Evolutionary conservation across 2,113 vertebrate species (phyloP).

Genomic region (Perca fluviatilis): DNA sequence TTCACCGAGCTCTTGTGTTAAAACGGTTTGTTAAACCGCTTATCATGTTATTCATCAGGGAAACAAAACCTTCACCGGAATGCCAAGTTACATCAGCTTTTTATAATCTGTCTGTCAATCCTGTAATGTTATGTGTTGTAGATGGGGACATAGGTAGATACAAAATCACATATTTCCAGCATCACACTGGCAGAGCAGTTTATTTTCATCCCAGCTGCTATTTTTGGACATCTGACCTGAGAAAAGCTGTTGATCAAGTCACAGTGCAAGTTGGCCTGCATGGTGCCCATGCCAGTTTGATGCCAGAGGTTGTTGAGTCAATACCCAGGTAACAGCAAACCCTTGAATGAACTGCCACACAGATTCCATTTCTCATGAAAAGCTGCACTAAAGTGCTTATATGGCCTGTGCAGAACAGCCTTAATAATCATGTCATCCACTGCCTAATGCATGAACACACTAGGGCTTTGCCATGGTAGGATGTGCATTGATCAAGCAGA

Average conservation of each 20-base stretch:
- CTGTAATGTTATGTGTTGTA: neutral
- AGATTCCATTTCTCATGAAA: constrained; percentile 35
- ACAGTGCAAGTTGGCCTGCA: neutral
- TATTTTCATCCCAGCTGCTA: constrained; percentile 31
- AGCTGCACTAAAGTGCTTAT: constrained; percentile 39
- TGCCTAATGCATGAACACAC: constrained; percentile 36
- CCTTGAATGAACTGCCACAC: constrained; percentile 39
- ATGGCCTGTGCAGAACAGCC: constrained; percentile 30
- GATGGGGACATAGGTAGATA: too few species aligned
- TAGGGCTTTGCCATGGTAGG: neutral
- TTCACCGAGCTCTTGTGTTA: constrained; percentile 32
- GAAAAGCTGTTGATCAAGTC: neutral
- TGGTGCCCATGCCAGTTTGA: constrained; percentile 6
- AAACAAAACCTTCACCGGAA: constrained; percentile 13
- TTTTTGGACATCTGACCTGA: constrained; percentile 13
- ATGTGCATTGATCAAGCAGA: constrained; percentile 47
- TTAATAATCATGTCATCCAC: constrained; percentile 53
- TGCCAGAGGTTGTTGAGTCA: constrained; percentile 7
- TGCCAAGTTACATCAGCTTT: constrained; percentile 45
- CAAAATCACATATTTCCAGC: neutral
- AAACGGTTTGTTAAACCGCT: constrained; percentile 48
- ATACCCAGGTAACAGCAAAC: constrained; percentile 14
- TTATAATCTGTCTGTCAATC: constrained; percentile 56
- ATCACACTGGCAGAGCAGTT: neutral
- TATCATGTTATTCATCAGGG: constrained; percentile 48